A percentile compares a stretch with the other conserved stretches of the same genome.
phyloP scores from a whole-genome alignment of 2,113 vertebrate species.

The Rhegmatorhina hoffmannsi region DNA sequence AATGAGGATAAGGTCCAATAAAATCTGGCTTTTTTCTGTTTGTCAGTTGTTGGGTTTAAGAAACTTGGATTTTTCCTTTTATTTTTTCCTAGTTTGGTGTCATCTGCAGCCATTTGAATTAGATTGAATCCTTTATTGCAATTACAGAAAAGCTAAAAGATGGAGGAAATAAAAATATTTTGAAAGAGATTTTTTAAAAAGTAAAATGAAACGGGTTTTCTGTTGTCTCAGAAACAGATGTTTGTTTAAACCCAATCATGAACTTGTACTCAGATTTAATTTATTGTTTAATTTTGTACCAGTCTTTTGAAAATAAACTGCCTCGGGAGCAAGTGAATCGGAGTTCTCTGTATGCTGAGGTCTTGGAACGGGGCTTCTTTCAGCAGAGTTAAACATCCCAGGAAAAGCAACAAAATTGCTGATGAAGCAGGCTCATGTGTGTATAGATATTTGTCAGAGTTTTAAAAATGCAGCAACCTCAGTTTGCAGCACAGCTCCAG shows the following conservation, averaged over 20 bases:
- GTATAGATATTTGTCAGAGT: not conserved
- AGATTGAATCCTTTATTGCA: not conserved
- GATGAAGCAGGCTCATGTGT: not conserved
- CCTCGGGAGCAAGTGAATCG: not conserved
- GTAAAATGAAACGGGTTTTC: not conserved
- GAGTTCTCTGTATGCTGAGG: not conserved
- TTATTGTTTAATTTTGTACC: conserved; percentile 45
- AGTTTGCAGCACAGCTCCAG: not conserved
- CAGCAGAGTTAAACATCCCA: not conserved
- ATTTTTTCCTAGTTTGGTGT: not conserved
- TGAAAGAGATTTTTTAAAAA: not conserved
- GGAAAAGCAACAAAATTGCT: conserved; percentile 11
- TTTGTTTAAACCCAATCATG: conserved; percentile 27
- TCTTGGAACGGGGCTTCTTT: not conserved
- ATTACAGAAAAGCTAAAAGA: not conserved
- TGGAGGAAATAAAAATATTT: not conserved
- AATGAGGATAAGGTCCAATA: not conserved
- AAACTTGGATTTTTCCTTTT: not conserved
- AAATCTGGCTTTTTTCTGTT: not conserved
- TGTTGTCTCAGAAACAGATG: conserved; percentile 15
- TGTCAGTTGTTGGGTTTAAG: not conserved
- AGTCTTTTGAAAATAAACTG: conserved; percentile 18
- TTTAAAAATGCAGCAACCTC: conserved; percentile 9
- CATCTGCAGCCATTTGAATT: not conserved
- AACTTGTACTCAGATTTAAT: conserved; percentile 16